Base-by-base conservation (phyloP, 2,888 invertebrate species). In the Cheilosia pagana region DNA sequence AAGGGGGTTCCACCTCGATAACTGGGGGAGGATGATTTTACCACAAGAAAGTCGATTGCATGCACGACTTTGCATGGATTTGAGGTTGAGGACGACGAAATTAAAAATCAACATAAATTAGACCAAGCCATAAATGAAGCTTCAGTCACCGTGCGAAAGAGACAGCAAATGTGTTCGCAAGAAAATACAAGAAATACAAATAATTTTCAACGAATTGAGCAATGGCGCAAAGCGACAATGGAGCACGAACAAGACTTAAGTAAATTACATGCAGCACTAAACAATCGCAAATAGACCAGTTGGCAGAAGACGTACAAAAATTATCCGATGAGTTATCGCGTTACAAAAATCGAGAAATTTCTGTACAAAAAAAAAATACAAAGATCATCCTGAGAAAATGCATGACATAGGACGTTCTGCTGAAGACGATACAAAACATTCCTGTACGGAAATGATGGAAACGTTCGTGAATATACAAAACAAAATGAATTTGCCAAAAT, bases 401-500 rank as follows among this genome's bases (percentile, higher is more conserved):
- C 16, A 19, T 45, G 45, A 19, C n/a, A 45, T 16, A 45, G 16
- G 16, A 16, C n/a, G 8, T 16, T 45, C 10, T 41, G 41, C 3
- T 16, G 45, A 45, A n/a, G 45, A 45, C 45, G 19, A 16, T 16
- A 19, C 45, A 0, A 45, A 45, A 45, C 45, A 16, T 45, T 45
- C 16, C 16, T 53, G 53, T 25, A 39, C 43, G 41, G 19, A 67
- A 7, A n/a, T 67, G 28, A 67, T 67, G 53, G 8, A 10, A 4
- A 67, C 67, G 1, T 53, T 67, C 25, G 12, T 67, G 28, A 41
- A 53, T 12, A 39, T 53, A n/a, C 53, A 67, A 14, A 19, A 16
- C 10, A 52, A 53, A 7, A 25, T 41, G 67, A 53, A 53, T 23
- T 16, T 55, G n/a, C 67, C 67, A 43, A 68, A 45, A 43, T 55